Base-by-base conservation (phyloP, 2,797 vertebrate species). In the Hypotaenidia okinawae region DNA sequence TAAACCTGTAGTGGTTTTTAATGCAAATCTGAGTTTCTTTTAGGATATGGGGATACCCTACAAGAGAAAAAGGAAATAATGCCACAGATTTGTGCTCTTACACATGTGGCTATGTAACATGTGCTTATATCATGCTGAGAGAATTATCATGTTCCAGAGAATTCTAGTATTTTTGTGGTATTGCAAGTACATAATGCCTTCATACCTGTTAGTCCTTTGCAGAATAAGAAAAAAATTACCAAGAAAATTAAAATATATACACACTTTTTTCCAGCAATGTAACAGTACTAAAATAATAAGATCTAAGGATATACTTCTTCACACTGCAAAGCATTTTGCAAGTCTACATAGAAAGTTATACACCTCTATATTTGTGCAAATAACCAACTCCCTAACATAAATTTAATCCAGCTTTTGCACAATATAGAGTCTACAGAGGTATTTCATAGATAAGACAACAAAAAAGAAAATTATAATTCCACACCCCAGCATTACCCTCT, bases 391-490 rank as follows among this genome's bases (percentile, higher is more conserved):
- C 45, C 25, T 54, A 74, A 39, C 10, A 37, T 37, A 37, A 37
- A 37, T 91, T 72, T 16, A 82, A 91, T 90, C 63, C 30, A 93
- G 16, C 35, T 52, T 55, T 95, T 76, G 23, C 5, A 30, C 22
- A 32, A 6, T 7, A 4, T 28, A 12, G 33, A 47, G 22, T 13
- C 35, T 45, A 25, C 30, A 83, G n/a, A 30, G 24, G 5, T 23
- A 16, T 55, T 76, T 47, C 43, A 63, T 13, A n/a, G n/a, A 9
- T 8, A 37, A 82, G 16, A 61, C 16, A 49, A 66, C 24, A 62
- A 83, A 54, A 51, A 79, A 58, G n/a, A 37, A 77, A 67, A 57
- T 87, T 15, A 39, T 83, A 30, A 85, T 93, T 89, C 95, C 55
- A 27, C 32, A 51, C 16, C 45, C 49, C 28, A 18, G 43, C 15